Evolutionary conservation across 2,888 invertebrate genomes (phyloP).

Genomic region (Cryptosula pallasiana): DNA sequence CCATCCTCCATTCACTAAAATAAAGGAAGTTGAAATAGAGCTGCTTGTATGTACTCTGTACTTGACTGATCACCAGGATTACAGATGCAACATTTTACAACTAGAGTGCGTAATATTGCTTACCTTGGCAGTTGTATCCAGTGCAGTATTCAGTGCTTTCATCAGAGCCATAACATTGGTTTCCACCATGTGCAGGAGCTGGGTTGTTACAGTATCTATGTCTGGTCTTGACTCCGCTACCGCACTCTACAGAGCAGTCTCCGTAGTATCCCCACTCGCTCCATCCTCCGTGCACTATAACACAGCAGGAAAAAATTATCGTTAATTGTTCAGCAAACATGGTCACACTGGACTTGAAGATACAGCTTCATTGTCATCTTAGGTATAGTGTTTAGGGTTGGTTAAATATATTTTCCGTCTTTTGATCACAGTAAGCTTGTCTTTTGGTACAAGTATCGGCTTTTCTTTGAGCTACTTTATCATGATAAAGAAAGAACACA

Average conservation of each 20-base stretch:
- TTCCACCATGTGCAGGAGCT: constrained; percentile 36
- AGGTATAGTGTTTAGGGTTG: too few species aligned
- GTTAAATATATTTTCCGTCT: too few species aligned
- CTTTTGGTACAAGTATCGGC: too few species aligned
- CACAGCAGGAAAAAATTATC: too few species aligned
- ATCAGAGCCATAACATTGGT: constrained; percentile 34
- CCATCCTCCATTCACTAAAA: constrained; percentile 44
- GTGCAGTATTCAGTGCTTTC: not conserved
- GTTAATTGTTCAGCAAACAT: too few species aligned
- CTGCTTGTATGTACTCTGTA: not conserved
- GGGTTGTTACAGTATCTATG: constrained; percentile 7
- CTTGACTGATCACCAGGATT: not conserved
- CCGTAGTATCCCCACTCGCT: constrained; percentile 42
- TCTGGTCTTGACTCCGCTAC: not conserved
- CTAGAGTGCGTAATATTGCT: not conserved
- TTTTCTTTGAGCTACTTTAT: not conserved
- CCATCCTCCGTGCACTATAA: constrained; percentile 44
- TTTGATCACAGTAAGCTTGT: too few species aligned
- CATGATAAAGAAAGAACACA: not conserved
- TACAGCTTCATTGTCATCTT: too few species aligned
- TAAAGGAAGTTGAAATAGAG: not conserved
- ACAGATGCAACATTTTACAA: not conserved
- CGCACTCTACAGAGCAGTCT: not conserved
- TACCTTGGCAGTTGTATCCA: not conserved
- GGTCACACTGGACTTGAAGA: too few species aligned